phyloP scores from a whole-genome alignment of 2,113 vertebrate species.

The Scortum barcoo region DNA sequence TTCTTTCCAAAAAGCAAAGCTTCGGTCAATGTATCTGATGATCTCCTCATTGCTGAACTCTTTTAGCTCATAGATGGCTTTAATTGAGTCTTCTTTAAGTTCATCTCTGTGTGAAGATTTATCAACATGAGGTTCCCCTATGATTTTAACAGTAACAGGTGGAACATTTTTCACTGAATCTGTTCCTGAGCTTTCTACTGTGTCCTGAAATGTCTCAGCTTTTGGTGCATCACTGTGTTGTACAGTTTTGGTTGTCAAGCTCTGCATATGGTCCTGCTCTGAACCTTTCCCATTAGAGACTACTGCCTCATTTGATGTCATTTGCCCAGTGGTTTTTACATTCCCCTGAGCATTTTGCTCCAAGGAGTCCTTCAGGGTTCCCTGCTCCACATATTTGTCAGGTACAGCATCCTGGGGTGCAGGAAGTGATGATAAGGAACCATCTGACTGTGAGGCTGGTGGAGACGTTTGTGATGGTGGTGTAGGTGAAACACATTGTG shows the following conservation, averaged over 20 bases:
- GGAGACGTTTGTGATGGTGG: slow-evolving; percentile 21
- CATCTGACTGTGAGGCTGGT: slow-evolving; percentile 14
- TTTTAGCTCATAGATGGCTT: slow-evolving; percentile 90
- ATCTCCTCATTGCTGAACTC: slow-evolving; percentile 96
- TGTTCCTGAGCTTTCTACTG: slow-evolving; percentile 21
- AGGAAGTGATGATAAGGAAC: slow-evolving; percentile 26
- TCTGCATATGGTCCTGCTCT: slow-evolving; percentile 29
- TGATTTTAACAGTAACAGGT: slow-evolving; percentile 45
- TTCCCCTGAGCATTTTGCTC: slow-evolving; percentile 10
- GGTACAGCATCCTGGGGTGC: slow-evolving; percentile 10
- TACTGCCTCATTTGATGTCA: slow-evolving; percentile 25
- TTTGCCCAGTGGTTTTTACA: slow-evolving; percentile 28
- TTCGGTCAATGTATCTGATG: slow-evolving; percentile 95
- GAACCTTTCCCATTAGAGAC: slow-evolving; percentile 44
- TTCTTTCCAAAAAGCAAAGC: slow-evolving; percentile 99
- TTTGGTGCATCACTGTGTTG: slow-evolving; percentile 16
- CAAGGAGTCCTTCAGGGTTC: not conserved
- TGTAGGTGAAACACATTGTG: slow-evolving; percentile 7
- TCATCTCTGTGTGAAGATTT: slow-evolving; percentile 54
- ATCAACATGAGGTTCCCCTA: slow-evolving; percentile 49
- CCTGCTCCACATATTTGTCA: slow-evolving; percentile 30
- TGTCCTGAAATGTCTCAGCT: slow-evolving; percentile 15
- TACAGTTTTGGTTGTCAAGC: not conserved
- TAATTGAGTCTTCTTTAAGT: slow-evolving; percentile 83
- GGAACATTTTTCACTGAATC: slow-evolving; percentile 46